These are phyloP conservation scores for Patella ulyssiponensis DNA, from an alignment of 2,888 invertebrate genomes.

Conservation along the genomic window DNA sequence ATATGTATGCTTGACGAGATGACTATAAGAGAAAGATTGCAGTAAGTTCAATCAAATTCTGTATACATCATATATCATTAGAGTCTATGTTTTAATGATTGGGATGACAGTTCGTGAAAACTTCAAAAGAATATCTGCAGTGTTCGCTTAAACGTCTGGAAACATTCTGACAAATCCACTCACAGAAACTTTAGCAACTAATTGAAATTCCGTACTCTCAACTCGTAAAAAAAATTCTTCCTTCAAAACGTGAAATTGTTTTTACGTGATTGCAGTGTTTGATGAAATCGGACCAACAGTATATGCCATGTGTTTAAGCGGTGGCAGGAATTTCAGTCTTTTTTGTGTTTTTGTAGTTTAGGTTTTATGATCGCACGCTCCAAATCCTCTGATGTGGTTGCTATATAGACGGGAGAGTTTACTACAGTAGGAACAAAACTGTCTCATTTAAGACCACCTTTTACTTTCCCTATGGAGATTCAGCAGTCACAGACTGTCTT, in stretches of 20 bases:
- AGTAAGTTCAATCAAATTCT: background rate
- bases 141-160: slow-evolving; percentile 9
- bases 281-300: background rate
- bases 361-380: slow-evolving; percentile 1
- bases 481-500: no score
- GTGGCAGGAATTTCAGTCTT: background rate
- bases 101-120: background rate
- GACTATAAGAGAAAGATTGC: no score
- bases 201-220: slow-evolving; percentile 1
- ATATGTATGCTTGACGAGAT: no score
- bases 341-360: background rate
- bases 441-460: no score
- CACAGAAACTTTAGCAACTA: slow-evolving; percentile 7
- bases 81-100: background rate
- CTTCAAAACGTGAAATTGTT: slow-evolving; percentile 1
- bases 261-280: background rate
- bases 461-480: no score
- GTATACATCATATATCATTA: slow-evolving; percentile 7
- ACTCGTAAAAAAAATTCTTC: background rate
- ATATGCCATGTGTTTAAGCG: background rate
- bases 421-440: no score
- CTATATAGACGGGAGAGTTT: no score
- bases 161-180: slow-evolving; percentile 7
- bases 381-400: background rate
- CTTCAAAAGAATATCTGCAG: slow-evolving; percentile 13